Percentiles rank a stretch among this genome's conserved stretches.
Conservation (phyloP, 2,888 invertebrate species). For the Hypselothyrea guttata region DNA sequence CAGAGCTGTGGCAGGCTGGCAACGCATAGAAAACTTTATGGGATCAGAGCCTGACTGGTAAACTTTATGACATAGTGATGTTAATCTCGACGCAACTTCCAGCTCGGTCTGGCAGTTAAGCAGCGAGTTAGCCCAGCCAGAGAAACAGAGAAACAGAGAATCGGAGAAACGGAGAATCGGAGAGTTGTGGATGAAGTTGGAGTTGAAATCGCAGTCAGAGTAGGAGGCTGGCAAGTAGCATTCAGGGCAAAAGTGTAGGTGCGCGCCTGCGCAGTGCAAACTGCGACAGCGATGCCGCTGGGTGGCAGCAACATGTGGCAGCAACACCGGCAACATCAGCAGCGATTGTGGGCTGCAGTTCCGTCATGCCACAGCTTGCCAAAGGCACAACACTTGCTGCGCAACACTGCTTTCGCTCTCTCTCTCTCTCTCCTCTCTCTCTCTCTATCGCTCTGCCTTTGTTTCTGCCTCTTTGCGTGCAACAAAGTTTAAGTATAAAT, state of each 20-base stretch:
- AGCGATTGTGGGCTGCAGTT: slow-evolving; percentile 44
- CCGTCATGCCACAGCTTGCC: slow-evolving; percentile 64
- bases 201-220: slow-evolving; percentile 36
- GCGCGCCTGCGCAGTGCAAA: slow-evolving; percentile 46
- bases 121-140: not conserved
- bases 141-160: slow-evolving; percentile 9
- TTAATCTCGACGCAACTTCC: slow-evolving; percentile 36
- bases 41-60: slow-evolving; percentile 55
- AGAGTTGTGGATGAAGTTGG: slow-evolving; percentile 11
- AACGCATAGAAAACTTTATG: slow-evolving; percentile 53
- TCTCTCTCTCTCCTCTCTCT: not conserved
- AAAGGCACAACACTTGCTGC: slow-evolving; percentile 63
- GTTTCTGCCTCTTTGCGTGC: not conserved
- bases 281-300: slow-evolving; percentile 34
- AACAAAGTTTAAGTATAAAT: not conserved
- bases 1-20: slow-evolving; percentile 6
- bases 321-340: slow-evolving; percentile 34
- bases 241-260: slow-evolving; percentile 66
- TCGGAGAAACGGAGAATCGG: slow-evolving; percentile 10
- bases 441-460: not conserved
- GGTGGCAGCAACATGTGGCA: slow-evolving; percentile 35
- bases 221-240: slow-evolving; percentile 67
- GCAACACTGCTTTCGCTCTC: too few relatives aligned
- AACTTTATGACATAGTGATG: slow-evolving; percentile 59
- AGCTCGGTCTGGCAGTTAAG: slow-evolving; percentile 25